Evolutionary conservation across 1,140 invertebrate species (phyloP).

Genomic region (Caenorhabditis latens): DNA sequence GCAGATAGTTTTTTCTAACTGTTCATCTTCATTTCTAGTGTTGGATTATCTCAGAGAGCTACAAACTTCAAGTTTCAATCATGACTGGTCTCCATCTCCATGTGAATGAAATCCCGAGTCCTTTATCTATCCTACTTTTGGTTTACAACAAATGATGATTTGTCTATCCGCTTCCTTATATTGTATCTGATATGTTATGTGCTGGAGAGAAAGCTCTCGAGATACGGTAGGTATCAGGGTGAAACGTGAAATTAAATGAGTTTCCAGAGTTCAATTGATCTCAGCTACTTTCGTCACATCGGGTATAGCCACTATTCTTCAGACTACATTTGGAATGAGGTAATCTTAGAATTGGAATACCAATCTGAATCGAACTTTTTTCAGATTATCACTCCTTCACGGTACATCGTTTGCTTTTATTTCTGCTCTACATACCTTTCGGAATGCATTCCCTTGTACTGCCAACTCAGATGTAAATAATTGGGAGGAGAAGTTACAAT

Average conservation of each 20-base stretch:
- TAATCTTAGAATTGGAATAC: background rate
- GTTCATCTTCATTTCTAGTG: too few species aligned
- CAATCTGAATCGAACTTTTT: background rate
- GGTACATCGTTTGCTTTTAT: slow-evolving; percentile 67
- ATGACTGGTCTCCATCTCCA: slow-evolving; percentile 38
- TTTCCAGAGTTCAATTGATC: slow-evolving; percentile 59
- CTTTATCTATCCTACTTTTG: slow-evolving; percentile 51
- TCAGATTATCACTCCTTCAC: slow-evolving; percentile 64
- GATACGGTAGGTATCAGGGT: slow-evolving; percentile 39
- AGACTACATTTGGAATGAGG: slow-evolving; percentile 62
- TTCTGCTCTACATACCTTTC: slow-evolving; percentile 64
- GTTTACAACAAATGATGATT: slow-evolving; percentile 66
- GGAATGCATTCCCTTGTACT: slow-evolving; percentile 54
- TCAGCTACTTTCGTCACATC: slow-evolving; percentile 66
- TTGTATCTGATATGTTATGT: slow-evolving; percentile 63
- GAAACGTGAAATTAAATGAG: too few species aligned
- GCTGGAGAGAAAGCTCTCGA: slow-evolving; percentile 53
- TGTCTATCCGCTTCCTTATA: slow-evolving; percentile 65
- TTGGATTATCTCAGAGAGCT: too few species aligned
- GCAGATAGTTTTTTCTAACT: too few species aligned
- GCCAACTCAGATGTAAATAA: background rate
- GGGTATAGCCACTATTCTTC: slow-evolving; percentile 64
- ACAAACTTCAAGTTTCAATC: too few species aligned
- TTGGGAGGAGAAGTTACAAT: slow-evolving; percentile 29
- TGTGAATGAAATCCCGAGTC: slow-evolving; percentile 58